Base-by-base conservation (phyloP, 92 coral and sea anemone species). In the Bergia puertoricense region DNA sequence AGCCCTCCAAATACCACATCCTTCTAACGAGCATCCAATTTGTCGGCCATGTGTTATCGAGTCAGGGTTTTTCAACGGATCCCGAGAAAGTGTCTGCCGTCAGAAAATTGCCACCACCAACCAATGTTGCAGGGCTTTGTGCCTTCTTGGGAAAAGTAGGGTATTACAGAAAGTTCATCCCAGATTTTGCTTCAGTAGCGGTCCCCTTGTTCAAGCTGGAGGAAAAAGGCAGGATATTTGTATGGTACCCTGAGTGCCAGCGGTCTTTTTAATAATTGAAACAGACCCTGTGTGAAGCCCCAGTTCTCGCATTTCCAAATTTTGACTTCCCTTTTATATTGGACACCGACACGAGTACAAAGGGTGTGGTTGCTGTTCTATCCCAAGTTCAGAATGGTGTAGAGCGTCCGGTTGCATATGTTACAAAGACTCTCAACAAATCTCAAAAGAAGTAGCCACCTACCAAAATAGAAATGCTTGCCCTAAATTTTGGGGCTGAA, bases 1-100 rank as follows among this genome's bases (percentile, higher is more conserved):
- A 86, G 44, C 86, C 85, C 14, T 76, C 44, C 45, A 90, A 86
- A 76, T 90, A 88, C 68, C 8, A 44, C 41, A n/a, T 79, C 3
- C 81, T 90, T 76, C 75, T 62, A 39, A 69, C 15, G 69, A 0
- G 51, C 51, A 46, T 46, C 51, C 51, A 5, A 46, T 46, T 46
- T 4, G 51, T 46, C 5, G 51, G 51, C 51, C 51, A 46, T 3
- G 51, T 46, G 51, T 46, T 46, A 3, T 46, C 8, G 5, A 46
- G 51, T 38, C 15, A 71, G 46, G 90, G 92, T 40, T 75, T 90
- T 43, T 77, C 90, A 22, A 86, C 92, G 30, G 90, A 90, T 23
- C 92, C 92, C 3, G 92, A 86, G 50, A 86, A 90, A 80, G 78
- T 86, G 39, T 56, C 56, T 0, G 92, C 79, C 6, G 84, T 90